A percentile compares a stretch with the other conserved stretches of the same genome.
Conservation (phyloP, 2,888 invertebrate genomes). For the Argyresthia albistria region DNA sequence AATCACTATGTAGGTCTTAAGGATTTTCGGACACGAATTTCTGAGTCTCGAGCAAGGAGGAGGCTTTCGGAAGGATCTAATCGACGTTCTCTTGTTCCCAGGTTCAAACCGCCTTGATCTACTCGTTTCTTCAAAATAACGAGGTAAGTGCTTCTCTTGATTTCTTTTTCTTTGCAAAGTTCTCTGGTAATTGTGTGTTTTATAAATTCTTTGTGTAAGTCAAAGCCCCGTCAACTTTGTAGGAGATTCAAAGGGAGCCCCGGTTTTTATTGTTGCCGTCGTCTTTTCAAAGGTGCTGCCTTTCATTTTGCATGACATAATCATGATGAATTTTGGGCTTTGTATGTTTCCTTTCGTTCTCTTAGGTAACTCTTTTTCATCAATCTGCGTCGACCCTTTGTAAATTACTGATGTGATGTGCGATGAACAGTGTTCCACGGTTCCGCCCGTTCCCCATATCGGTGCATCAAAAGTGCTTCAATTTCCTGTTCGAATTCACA, state of each 20-base stretch:
- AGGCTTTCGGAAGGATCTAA: slow-evolving; percentile 16
- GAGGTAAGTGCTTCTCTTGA: slow-evolving; percentile 31
- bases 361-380: background rate
- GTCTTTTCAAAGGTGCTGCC: background rate
- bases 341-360: background rate
- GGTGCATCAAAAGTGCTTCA: background rate
- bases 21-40: background rate
- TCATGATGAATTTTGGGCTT: background rate
- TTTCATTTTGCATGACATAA: slow-evolving; percentile 3
- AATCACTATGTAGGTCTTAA: background rate
- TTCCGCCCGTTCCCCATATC: background rate
- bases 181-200: background rate
- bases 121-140: slow-evolving; percentile 17
- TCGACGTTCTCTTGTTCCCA: slow-evolving; percentile 37
- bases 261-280: slow-evolving; percentile 3
- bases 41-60: too few relatives aligned
- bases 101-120: slow-evolving; percentile 33
- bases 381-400: background rate
- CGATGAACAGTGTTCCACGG: too few relatives aligned
- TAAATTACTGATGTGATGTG: too few relatives aligned
- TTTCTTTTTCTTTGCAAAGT: slow-evolving; percentile 12
- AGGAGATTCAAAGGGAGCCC: background rate
- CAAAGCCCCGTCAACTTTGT: slow-evolving; percentile 3
- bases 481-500: background rate
- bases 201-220: background rate